phyloP scores from a whole-genome alignment of 2,113 vertebrate species.

The Tiliqua scincoides region DNA sequence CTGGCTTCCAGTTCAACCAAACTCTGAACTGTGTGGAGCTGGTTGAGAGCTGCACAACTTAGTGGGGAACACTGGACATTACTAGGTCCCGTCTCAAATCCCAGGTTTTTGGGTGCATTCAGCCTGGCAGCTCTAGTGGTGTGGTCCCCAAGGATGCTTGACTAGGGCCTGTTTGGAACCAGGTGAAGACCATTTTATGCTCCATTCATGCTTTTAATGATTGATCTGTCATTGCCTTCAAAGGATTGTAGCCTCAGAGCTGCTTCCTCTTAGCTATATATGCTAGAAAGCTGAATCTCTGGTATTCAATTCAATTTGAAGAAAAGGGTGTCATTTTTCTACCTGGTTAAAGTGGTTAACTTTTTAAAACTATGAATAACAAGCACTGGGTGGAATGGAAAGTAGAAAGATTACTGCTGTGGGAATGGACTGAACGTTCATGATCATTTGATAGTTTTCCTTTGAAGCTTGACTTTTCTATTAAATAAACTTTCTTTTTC shows the following conservation, averaged over 20 bases:
- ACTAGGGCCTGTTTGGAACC: too few species aligned
- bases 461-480: neutral
- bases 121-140: too few species aligned
- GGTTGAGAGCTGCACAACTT: too few species aligned
- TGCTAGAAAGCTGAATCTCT: neutral
- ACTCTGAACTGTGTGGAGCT: too few species aligned
- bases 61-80: too few species aligned
- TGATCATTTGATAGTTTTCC: neutral
- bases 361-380: neutral
- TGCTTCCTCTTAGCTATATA: neutral
- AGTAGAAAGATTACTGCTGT: neutral
- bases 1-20: too few species aligned
- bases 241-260: neutral
- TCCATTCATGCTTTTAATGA: too few species aligned
- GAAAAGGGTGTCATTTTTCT: neutral
- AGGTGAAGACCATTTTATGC: too few species aligned
- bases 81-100: too few species aligned
- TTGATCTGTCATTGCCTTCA: too few species aligned
- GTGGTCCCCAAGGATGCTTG: too few species aligned
- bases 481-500: constrained; percentile 12
- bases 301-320: neutral
- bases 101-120: too few species aligned
- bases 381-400: neutral
- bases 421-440: neutral
- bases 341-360: neutral